These are phyloP conservation scores for Poecilia latipinna DNA, from an alignment of 2,113 vertebrate species.

Conservation along the genomic window DNA sequence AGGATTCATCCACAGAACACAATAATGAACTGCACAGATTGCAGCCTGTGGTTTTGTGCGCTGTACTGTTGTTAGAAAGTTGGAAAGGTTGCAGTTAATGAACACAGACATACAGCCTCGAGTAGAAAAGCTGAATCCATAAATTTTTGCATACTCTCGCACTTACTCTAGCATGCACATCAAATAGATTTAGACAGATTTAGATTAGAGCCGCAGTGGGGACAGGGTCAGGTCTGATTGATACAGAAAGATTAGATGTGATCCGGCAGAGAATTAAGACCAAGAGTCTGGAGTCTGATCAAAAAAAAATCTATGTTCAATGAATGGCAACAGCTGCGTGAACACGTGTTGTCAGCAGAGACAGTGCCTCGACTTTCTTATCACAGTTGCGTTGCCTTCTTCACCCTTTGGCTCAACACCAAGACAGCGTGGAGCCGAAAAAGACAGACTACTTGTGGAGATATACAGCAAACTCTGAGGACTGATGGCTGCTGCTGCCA, in stretches of 20 bases:
- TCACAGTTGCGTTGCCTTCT: slow-evolving; percentile 41
- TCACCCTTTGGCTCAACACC: slow-evolving; percentile 50
- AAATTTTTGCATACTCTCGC: not conserved
- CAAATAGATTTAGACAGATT: slow-evolving; percentile 13
- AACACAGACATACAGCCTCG: not conserved
- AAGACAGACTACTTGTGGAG: slow-evolving; percentile 35
- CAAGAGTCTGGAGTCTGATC: slow-evolving; percentile 20
- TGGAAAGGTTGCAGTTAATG: slow-evolving; percentile 1
- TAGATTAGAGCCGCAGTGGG: slow-evolving; percentile 3
- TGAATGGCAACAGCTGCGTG: slow-evolving; percentile 13
- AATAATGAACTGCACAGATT: not conserved
- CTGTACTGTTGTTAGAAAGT: too few species aligned
- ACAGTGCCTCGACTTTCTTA: slow-evolving; percentile 45
- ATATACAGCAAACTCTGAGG: slow-evolving; percentile 19
- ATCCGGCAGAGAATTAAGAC: slow-evolving; percentile 27
- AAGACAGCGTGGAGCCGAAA: slow-evolving; percentile 53
- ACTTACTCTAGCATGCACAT: slow-evolving; percentile 2
- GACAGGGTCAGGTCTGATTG: slow-evolving; percentile 3
- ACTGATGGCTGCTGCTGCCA: slow-evolving; percentile 16
- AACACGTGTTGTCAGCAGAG: slow-evolving; percentile 6
- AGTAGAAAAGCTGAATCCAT: not conserved
- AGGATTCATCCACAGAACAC: not conserved
- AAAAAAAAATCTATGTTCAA: slow-evolving; percentile 11
- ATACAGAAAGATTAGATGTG: slow-evolving; percentile 19
- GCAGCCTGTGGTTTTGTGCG: not conserved